Base-by-base conservation (phyloP, 2,113 vertebrate species). In the Sebastes schlegelii region DNA sequence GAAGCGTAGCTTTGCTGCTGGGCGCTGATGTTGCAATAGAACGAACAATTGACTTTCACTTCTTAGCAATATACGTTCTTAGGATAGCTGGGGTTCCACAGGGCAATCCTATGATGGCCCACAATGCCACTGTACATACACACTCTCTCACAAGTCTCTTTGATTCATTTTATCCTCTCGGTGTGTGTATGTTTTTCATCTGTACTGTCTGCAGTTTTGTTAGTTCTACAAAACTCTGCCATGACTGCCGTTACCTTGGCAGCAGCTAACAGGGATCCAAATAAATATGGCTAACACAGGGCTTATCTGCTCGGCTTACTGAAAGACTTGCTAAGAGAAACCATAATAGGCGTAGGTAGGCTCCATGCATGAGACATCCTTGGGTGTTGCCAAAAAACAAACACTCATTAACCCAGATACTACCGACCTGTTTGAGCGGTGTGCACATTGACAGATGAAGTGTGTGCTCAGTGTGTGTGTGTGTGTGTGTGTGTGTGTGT, bases 321-420 rank as follows among this genome's bases (percentile, higher is more conserved):
- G 76, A 67, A 73, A 74, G 78, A 89, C 66, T 84, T 71, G 42
- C 82, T 67, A 74, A 87, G 62, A 81, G 87, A 85, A 88, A 79
- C 73, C 82, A 88, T 88, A 80, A 90, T 86, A 89, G 82, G 89
- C 63, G 63, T 83, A 87, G 90, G 87, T 80, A 86, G 86, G 75
- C 74, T 86, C 64, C 65, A 66, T 57, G 74, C 61, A 88, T 82
- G 84, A 90, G 79, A 91, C 85, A 91, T 86, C 83, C 85, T 88
- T 92, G 93, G 91, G 93, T 88, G 90, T 93, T 89, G 87, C 89
- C 90, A 84, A 91, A 90, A 92, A 91, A 89, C 91, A 94, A 95
- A 94, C 86, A 93, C 80, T 88, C 89, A 87, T 89, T 92, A 92
- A 91, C 92, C 86, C 77, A 91, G 81, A 89, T 86, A 87, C 49